A percentile compares a stretch with the other conserved stretches of the same genome.
Evolutionary conservation across 2,797 vertebrate species (phyloP).

Genomic region (Artibeus jamaicensis): DNA sequence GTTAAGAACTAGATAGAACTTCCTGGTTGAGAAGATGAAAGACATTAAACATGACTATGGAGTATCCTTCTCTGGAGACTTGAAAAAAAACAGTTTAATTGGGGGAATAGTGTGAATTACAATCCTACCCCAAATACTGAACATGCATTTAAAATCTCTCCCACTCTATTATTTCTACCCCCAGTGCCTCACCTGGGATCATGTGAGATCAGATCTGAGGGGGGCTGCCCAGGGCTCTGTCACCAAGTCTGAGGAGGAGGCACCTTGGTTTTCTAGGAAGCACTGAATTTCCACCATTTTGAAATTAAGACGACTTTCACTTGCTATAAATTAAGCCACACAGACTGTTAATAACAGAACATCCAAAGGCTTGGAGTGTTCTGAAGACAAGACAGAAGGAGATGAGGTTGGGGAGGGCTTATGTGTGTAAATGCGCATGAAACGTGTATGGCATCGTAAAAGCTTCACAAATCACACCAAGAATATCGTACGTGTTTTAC

Average conservation of each 20-base stretch:
- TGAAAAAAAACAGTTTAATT: not conserved
- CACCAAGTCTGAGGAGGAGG: not conserved
- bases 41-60: not conserved
- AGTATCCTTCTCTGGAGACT: not conserved
- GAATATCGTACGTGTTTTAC: not conserved
- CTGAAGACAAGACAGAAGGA: not conserved
- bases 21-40: not conserved
- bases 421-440: not conserved
- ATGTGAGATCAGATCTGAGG: not conserved
- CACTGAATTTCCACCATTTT: not conserved
- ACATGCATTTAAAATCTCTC: not conserved
- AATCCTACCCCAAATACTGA: not conserved
- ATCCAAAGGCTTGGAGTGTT: not conserved
- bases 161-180: not conserved
- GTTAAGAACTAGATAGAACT: not conserved
- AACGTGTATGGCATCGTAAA: not conserved
- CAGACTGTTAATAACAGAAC: not conserved
- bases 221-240: not conserved
- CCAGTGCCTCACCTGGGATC: not conserved
- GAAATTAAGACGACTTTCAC: not conserved
- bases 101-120: not conserved
- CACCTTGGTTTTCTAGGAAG: not conserved
- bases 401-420: not conserved
- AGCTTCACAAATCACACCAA: not conserved
- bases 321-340: not conserved